Percentiles rank a stretch among this genome's conserved stretches.
Evolutionary conservation across 2,113 vertebrate genomes (phyloP).

Genomic region (Halichoerus grypus): DNA sequence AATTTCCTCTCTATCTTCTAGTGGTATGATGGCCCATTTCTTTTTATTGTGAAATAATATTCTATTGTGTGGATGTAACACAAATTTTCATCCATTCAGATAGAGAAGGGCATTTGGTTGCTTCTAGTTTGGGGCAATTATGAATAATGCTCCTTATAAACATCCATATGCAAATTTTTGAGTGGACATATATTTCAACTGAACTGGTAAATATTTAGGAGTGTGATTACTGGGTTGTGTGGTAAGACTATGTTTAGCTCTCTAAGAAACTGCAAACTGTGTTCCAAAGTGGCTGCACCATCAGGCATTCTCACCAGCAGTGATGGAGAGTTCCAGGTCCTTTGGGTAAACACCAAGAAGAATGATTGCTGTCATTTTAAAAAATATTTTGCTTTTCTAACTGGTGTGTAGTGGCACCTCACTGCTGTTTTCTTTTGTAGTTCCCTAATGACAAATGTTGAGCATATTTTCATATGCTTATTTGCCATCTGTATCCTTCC

Average conservation of each 20-base stretch:
- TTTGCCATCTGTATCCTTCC: not conserved
- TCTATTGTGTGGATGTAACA: not conserved
- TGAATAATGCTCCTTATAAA: not conserved
- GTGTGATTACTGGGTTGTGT: not conserved
- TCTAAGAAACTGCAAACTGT: not conserved
- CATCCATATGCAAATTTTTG: not conserved
- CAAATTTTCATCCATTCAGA: not conserved
- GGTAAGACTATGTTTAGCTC: not conserved
- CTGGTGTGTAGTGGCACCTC: not conserved
- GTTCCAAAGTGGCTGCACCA: not conserved
- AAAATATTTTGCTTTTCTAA: not conserved
- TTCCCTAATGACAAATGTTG: not conserved
- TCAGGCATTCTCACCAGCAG: not conserved
- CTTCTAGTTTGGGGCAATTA: not conserved
- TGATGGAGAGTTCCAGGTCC: not conserved
- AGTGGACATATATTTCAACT: not conserved
- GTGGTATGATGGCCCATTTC: not conserved
- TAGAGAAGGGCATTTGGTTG: not conserved
- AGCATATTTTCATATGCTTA: not conserved
- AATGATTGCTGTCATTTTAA: not conserved
- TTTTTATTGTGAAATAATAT: not conserved
- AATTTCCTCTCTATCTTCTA: not conserved
- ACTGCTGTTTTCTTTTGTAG: not conserved
- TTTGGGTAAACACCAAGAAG: not conserved
- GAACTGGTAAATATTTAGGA: not conserved